Percentiles rank a stretch among this genome's conserved stretches.
Evolutionary conservation across 1,140 invertebrate genomes (phyloP).

Genomic region (Drosophila mauritiana): DNA sequence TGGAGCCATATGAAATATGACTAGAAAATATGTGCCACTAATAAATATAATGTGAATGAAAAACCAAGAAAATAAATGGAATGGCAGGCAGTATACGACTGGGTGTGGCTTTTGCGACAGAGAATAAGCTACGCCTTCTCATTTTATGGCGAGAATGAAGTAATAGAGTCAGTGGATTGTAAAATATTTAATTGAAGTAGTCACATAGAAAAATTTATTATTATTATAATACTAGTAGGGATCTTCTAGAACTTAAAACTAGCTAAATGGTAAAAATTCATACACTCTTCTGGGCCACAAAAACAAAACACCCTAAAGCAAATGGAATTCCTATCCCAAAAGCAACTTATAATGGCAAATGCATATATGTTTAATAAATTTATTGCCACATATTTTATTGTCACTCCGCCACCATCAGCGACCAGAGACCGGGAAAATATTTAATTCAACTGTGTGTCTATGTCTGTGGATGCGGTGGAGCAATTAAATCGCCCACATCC

Average conservation of each 20-base stretch:
- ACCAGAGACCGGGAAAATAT: slow-evolving; percentile 55
- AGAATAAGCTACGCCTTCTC: slow-evolving; percentile 1
- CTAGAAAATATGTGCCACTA: slow-evolving; percentile 52
- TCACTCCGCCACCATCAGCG: slow-evolving; percentile 51
- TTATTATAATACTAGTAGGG: too few relatives aligned
- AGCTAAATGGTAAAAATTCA: not conserved
- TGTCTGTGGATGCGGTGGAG: slow-evolving; percentile 36
- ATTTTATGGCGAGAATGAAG: slow-evolving; percentile 1
- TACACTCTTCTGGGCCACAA: not conserved
- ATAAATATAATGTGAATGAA: slow-evolving; percentile 47
- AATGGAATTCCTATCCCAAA: slow-evolving; percentile 8
- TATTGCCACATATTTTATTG: slow-evolving; percentile 62
- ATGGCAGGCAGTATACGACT: slow-evolving; percentile 7
- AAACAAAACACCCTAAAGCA: not conserved
- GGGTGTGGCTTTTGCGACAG: slow-evolving; percentile 24
- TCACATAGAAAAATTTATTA: too few relatives aligned
- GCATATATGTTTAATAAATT: slow-evolving; percentile 56
- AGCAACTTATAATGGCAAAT: slow-evolving; percentile 18
- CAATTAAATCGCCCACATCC: slow-evolving; percentile 69
- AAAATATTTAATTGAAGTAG: too few relatives aligned
- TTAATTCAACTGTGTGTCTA: slow-evolving; percentile 41
- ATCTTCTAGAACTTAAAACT: not conserved
- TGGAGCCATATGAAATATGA: slow-evolving; percentile 53
- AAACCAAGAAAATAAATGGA: slow-evolving; percentile 5
- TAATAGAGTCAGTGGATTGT: not conserved